Evolutionary conservation across 2,888 invertebrate species (phyloP).

Genomic region (Melinaea menophilus): DNA sequence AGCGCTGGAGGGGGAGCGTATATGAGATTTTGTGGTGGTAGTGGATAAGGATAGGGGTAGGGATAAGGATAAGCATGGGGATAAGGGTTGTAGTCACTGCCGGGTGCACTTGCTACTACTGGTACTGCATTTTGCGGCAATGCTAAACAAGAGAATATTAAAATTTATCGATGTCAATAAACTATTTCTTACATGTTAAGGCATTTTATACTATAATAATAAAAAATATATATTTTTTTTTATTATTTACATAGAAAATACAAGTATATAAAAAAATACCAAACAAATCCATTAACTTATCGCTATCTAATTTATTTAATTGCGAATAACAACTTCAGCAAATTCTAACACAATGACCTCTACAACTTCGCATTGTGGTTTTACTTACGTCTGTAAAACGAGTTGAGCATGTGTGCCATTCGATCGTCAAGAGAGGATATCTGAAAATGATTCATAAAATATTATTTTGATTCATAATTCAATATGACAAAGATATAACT

Average conservation of each 20-base stretch:
- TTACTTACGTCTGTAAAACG: constrained; percentile 66
- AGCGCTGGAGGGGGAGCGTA: constrained; percentile 44
- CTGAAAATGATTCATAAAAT: constrained; percentile 40
- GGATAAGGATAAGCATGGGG: constrained; percentile 38
- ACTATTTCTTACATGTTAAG: no score
- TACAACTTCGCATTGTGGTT: neutral
- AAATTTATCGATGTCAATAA: no score
- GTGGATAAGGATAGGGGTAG: constrained; percentile 25
- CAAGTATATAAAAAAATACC: no score
- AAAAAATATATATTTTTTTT: no score
- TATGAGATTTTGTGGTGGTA: constrained; percentile 42
- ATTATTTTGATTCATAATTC: no score
- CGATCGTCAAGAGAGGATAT: constrained; percentile 61
- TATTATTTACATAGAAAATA: no score
- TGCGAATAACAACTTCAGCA: no score
- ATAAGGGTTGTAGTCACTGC: constrained; percentile 3
- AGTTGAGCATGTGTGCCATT: constrained; percentile 67
- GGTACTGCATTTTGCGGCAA: constrained; percentile 1
- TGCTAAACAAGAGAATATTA: neutral
- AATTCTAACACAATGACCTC: no score
- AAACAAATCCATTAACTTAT: no score
- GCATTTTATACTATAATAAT: no score
- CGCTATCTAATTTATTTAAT: no score
- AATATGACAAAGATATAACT: constrained; percentile 22
- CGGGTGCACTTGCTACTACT: constrained; percentile 1